A percentile compares a stretch with the other conserved stretches of the same genome.
These are phyloP conservation scores for Anarsia innoxiella DNA, from an alignment of 2,888 invertebrate genomes.

Conservation along the genomic window DNA sequence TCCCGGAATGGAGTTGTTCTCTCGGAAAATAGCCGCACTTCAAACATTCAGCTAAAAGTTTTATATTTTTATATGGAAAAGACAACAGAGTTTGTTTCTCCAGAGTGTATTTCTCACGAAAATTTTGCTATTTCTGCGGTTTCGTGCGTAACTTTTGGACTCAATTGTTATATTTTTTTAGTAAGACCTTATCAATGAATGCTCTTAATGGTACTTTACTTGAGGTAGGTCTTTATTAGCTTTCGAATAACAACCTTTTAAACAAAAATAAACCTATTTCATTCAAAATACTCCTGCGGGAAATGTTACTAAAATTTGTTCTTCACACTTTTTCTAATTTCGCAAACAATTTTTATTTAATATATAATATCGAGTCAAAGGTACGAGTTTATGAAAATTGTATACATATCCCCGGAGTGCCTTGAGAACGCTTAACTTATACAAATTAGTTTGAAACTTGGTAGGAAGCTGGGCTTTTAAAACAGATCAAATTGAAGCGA, in stretches of 20 bases:
- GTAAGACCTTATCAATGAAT: not conserved
- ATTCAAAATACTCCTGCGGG: not conserved
- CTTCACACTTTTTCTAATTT: conserved; percentile 11
- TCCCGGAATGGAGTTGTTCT: conserved; percentile 3
- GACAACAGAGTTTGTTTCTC: conserved; percentile 1
- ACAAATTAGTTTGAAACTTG: conserved; percentile 22
- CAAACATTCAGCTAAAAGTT: not conserved
- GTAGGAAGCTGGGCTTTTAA: conserved; percentile 12
- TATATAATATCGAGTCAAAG: conserved; percentile 15
- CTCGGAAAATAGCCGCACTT: conserved; percentile 2
- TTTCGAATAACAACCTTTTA: not conserved
- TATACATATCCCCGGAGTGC: conserved; percentile 10
- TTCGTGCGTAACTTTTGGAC: conserved; percentile 1
- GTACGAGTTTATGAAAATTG: conserved; percentile 13
- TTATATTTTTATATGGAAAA: conserved; percentile 1
- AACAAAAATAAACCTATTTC: conserved; percentile 1
- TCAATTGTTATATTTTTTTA: not conserved
- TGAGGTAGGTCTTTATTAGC: not conserved
- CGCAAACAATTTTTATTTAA: conserved; percentile 15
- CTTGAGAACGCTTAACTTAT: conserved; percentile 18
- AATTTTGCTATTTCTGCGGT: not conserved
- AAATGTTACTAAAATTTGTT: conserved; percentile 6
- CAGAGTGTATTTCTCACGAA: not conserved
- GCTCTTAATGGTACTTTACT: not conserved
- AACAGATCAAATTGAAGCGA: conserved; percentile 14